Percentiles rank a stretch among this genome's conserved stretches.
These are phyloP conservation scores for Cephus sareptanus DNA, from an alignment of 2,888 invertebrate species.

Conservation along the genomic window DNA sequence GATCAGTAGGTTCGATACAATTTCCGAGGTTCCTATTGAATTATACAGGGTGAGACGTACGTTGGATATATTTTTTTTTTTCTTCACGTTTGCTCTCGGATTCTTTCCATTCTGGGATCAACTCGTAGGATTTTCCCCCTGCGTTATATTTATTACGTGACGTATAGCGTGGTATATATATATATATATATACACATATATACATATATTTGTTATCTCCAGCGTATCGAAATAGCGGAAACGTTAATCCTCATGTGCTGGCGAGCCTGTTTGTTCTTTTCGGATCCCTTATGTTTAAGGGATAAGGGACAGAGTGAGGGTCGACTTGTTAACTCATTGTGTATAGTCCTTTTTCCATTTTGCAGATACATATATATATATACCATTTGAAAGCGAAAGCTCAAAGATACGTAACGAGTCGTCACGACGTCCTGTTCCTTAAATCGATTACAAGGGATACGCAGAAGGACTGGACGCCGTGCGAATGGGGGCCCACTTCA, in stretches of 20 bases:
- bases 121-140: background rate
- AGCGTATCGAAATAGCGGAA: background rate
- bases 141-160: no score
- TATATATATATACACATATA: no score
- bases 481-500: no score
- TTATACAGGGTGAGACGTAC: no score
- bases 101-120: background rate
- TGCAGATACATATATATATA: background rate
- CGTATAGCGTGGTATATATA: no score
- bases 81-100: background rate
- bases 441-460: background rate
- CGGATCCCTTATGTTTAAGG: background rate
- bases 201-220: background rate
- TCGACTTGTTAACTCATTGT: background rate
- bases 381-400: background rate
- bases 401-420: background rate
- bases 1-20: no score
- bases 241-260: background rate
- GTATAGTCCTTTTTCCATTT: background rate
- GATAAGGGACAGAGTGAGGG: background rate
- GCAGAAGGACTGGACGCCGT: no score
- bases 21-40: no score
- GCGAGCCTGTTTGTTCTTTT: background rate
- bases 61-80: no score
- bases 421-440: background rate